These are phyloP conservation scores for Bufo gargarizans DNA, from an alignment of 2,113 vertebrate species.

Conservation along the genomic window DNA sequence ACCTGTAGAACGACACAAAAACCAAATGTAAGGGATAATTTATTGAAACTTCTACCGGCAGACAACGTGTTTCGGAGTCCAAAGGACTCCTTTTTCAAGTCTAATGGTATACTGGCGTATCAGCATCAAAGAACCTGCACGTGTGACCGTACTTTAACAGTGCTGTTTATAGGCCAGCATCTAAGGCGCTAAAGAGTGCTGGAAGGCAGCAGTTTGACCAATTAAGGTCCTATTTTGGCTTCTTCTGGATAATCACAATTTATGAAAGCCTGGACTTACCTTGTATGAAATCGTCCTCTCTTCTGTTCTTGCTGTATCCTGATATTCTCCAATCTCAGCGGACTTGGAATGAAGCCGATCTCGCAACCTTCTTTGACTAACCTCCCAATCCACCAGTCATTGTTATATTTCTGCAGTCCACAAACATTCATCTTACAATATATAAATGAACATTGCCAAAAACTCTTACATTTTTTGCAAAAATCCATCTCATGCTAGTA, in stretches of 20 bases:
- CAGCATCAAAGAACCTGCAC: no score
- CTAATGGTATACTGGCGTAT: no score
- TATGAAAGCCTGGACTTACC: constrained; percentile 72
- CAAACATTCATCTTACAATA: neutral
- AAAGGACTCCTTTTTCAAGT: no score
- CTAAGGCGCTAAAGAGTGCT: no score
- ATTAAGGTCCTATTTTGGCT: no score
- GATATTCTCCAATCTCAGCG: constrained; percentile 91
- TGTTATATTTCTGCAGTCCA: constrained; percentile 92
- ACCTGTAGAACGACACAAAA: no score
- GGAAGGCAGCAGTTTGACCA: no score
- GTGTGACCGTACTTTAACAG: no score
- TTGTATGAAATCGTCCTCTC: constrained; percentile 89
- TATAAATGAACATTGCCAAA: neutral
- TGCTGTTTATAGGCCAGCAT: no score
- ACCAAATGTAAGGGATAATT: no score
- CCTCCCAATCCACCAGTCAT: constrained; percentile 98
- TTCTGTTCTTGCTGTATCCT: constrained; percentile 95
- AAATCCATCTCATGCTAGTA: neutral
- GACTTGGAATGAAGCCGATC: constrained; percentile 96
- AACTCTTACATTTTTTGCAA: neutral
- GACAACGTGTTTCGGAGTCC: no score
- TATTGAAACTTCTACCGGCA: no score
- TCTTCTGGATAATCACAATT: neutral
- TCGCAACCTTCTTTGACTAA: constrained; percentile 97